phyloP scores from a whole-genome alignment of 2,797 vertebrate genomes.

The Acomys russatus region DNA sequence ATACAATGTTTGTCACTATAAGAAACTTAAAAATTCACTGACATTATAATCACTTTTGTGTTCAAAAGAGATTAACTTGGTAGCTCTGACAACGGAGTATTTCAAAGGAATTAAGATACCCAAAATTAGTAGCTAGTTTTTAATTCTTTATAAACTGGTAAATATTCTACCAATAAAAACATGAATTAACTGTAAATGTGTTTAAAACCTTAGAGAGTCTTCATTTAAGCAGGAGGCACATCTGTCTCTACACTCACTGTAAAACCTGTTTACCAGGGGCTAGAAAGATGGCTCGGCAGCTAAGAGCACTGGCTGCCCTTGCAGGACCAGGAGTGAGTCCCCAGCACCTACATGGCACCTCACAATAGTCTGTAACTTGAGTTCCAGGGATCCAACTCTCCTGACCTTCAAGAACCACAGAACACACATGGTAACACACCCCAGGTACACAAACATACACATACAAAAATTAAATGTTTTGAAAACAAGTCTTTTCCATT shows the following conservation, averaged over 20 bases:
- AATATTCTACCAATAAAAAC: constrained; percentile 49
- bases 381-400: neutral
- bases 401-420: neutral
- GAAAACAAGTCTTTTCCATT: constrained; percentile 41
- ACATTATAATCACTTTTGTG: constrained; percentile 22
- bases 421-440: neutral
- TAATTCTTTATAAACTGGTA: neutral
- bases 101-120: constrained; percentile 44
- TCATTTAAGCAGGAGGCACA: constrained; percentile 38
- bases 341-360: neutral
- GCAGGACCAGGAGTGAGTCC: neutral
- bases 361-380: neutral
- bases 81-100: constrained; percentile 34
- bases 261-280: neutral
- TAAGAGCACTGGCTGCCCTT: neutral
- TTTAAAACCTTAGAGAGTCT: constrained; percentile 54
- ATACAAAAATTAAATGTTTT: neutral
- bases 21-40: constrained; percentile 18
- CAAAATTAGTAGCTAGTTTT: constrained; percentile 14
- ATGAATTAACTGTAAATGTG: constrained; percentile 7
- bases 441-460: neutral
- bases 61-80: constrained; percentile 59
- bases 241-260: neutral
- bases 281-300: neutral
- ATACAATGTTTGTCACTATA: neutral